A percentile compares a stretch with the other conserved stretches of the same genome.
Conservation (phyloP, 2,888 invertebrate species). For the Cosmorhoe ocellata region DNA sequence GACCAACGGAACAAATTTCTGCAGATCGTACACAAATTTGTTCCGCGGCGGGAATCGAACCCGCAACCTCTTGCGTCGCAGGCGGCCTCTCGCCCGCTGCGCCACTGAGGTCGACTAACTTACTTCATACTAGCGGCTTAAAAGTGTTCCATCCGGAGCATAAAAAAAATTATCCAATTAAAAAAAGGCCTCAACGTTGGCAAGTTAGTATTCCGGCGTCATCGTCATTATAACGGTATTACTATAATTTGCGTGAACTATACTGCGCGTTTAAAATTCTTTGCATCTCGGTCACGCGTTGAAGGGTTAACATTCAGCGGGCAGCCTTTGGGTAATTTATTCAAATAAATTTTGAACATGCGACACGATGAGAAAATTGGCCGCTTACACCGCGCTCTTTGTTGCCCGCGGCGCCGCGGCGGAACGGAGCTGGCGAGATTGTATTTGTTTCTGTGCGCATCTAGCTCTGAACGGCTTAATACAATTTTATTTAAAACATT, state of each 20-base stretch:
- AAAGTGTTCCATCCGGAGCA: too few relatives aligned
- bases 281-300: constrained; percentile 49
- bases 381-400: constrained; percentile 49
- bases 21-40: too few relatives aligned
- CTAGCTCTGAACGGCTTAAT: too few relatives aligned
- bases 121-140: background rate
- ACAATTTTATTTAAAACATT: too few relatives aligned
- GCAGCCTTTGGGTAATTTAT: constrained; percentile 70
- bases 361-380: constrained; percentile 59
- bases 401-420: too few relatives aligned
- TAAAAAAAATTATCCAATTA: constrained; percentile 9
- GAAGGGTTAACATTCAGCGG: constrained; percentile 73
- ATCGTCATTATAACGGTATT: constrained; percentile 36
- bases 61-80: too few relatives aligned
- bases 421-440: too few relatives aligned
- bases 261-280: constrained; percentile 51
- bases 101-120: too few relatives aligned
- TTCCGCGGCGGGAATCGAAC: too few relatives aligned
- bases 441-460: too few relatives aligned
- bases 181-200: constrained; percentile 5
- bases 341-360: constrained; percentile 73
- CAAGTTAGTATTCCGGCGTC: constrained; percentile 22
- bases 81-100: too few relatives aligned
- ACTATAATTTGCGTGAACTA: constrained; percentile 44
- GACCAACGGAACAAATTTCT: too few relatives aligned